Conservation (phyloP, 2,888 invertebrate genomes). For the Elmis aenea region DNA sequence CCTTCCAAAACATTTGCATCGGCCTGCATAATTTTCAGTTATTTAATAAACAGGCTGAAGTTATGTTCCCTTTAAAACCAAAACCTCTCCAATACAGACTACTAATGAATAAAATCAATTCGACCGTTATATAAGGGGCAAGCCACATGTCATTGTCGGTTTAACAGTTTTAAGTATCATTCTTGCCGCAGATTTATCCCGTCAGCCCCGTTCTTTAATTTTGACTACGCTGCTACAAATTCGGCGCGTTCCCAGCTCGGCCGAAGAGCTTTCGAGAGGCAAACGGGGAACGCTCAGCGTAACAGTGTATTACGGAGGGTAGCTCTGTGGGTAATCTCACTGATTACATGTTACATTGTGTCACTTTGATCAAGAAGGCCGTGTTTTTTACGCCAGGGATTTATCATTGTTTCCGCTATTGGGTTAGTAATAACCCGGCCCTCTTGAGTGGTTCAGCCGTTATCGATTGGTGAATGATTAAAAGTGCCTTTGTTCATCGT, state of each 20-base stretch:
- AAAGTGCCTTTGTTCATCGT: no score
- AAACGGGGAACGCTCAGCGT: slow-evolving; percentile 5
- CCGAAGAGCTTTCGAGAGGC: neutral
- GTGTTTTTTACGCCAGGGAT: slow-evolving; percentile 44
- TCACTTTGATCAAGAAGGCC: slow-evolving; percentile 43
- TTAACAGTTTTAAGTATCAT: slow-evolving; percentile 39
- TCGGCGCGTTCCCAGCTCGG: neutral
- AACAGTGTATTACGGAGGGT: slow-evolving; percentile 25
- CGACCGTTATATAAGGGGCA: slow-evolving; percentile 22
- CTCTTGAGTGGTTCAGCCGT: slow-evolving; percentile 17
- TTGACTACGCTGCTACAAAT: slow-evolving; percentile 37
- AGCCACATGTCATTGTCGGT: slow-evolving; percentile 40
- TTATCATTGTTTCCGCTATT: slow-evolving; percentile 42
- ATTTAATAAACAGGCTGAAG: no score
- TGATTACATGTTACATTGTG: slow-evolving; percentile 46
- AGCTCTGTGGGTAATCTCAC: slow-evolving; percentile 35
- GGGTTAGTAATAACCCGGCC: slow-evolving; percentile 19
- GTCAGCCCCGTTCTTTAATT: slow-evolving; percentile 35
- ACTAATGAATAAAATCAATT: slow-evolving; percentile 32
- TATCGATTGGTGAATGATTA: slow-evolving; percentile 9
- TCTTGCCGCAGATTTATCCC: slow-evolving; percentile 35
- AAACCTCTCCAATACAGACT: slow-evolving; percentile 20
- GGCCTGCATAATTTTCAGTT: no score
- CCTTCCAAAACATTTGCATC: no score
- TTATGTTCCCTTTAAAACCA: no score